These are phyloP conservation scores for Protodeltote pygarga DNA, from an alignment of 2,888 invertebrate genomes.

Conservation along the genomic window DNA sequence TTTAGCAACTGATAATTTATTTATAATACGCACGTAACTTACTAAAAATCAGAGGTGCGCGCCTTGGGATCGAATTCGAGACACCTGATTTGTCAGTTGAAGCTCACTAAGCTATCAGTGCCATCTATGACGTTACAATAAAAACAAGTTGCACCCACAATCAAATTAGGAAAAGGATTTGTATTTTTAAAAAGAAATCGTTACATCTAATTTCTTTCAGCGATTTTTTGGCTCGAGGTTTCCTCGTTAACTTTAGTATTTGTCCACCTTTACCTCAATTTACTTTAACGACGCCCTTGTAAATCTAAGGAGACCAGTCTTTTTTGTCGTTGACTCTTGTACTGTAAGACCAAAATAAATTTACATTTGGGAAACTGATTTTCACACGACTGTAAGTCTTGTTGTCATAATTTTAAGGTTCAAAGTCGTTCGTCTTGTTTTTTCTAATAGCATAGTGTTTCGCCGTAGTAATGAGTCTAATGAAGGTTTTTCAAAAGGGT, in stretches of 20 bases:
- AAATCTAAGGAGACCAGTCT: slow-evolving; percentile 69
- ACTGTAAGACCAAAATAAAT: slow-evolving; percentile 45
- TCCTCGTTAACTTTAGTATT: slow-evolving; percentile 66
- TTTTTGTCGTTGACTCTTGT: slow-evolving; percentile 65
- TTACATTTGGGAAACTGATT: slow-evolving; percentile 20
- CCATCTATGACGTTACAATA: no score
- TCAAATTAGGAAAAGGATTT: slow-evolving; percentile 18
- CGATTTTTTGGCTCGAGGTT: slow-evolving; percentile 48
- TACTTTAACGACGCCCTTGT: slow-evolving; percentile 74
- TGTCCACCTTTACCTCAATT: slow-evolving; percentile 76
- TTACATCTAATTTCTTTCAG: slow-evolving; percentile 59
- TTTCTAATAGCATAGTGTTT: slow-evolving; percentile 36
- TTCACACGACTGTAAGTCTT: slow-evolving; percentile 21
- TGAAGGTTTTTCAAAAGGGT: slow-evolving; percentile 76
- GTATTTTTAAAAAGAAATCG: slow-evolving; percentile 54
- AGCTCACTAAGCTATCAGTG: no score
- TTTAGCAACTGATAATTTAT: no score
- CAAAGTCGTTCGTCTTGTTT: slow-evolving; percentile 31
- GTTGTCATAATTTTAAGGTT: slow-evolving; percentile 24
- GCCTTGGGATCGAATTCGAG: no score
- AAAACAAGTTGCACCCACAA: slow-evolving; percentile 22
- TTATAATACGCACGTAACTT: no score
- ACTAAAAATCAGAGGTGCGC: no score
- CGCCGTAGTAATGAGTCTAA: slow-evolving; percentile 72
- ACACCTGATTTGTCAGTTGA: no score